Evolutionary conservation across 2,113 vertebrate species (phyloP).

Genomic region (Gallinago media): DNA sequence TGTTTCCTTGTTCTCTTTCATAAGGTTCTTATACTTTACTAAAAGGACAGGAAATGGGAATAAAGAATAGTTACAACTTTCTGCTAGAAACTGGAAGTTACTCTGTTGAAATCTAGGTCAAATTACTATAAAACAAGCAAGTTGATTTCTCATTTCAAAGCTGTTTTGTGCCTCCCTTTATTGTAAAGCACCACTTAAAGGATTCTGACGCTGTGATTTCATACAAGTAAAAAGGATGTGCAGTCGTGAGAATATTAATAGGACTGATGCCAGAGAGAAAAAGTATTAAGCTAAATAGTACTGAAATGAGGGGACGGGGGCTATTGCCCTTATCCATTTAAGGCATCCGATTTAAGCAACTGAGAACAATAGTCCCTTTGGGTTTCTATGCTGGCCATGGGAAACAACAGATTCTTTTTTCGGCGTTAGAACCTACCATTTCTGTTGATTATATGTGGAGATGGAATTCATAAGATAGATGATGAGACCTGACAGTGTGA

Average conservation of each 20-base stretch:
- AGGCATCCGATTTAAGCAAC: not conserved
- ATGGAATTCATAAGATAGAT: not conserved
- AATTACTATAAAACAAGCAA: not conserved
- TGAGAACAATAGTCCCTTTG: not conserved
- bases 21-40: not conserved
- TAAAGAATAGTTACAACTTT: not conserved
- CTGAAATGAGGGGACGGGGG: not conserved
- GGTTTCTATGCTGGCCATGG: not conserved
- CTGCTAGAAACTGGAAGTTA: not conserved
- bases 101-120: not conserved
- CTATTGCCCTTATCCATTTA: not conserved
- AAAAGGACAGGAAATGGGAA: not conserved
- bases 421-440: not conserved
- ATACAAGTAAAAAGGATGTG: not conserved
- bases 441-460: not conserved
- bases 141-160: not conserved
- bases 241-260: not conserved
- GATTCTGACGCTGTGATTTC: not conserved
- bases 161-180: not conserved
- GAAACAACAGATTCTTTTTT: not conserved
- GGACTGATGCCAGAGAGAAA: not conserved
- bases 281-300: not conserved
- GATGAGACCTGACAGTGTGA: rapidly evolving
- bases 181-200: not conserved
- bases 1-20: not conserved